Percentiles rank a stretch among this genome's conserved stretches.
Evolutionary conservation across 2,888 invertebrate genomes (phyloP).

Genomic region (Tolmerus cingulatus): DNA sequence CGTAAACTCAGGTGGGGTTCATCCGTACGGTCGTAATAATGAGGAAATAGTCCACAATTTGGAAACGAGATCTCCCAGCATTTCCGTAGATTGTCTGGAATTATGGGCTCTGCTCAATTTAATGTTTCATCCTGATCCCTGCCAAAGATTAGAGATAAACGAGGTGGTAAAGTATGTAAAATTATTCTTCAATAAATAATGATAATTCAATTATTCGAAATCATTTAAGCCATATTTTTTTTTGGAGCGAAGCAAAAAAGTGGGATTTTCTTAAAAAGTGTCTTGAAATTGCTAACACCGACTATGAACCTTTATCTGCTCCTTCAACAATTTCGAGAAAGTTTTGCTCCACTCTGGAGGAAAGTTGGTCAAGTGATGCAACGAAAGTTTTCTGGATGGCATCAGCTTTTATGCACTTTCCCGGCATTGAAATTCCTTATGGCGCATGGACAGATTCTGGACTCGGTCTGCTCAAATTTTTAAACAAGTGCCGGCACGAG

Average conservation of each 20-base stretch:
- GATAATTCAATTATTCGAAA: neutral
- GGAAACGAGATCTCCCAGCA: constrained; percentile 53
- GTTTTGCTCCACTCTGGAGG: constrained; percentile 8
- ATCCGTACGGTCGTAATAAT: constrained; percentile 60
- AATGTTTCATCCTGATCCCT: constrained; percentile 60
- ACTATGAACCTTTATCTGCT: neutral
- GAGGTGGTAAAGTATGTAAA: constrained; percentile 59
- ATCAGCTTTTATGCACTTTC: constrained; percentile 27
- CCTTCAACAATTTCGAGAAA: constrained; percentile 11
- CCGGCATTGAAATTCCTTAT: constrained; percentile 15
- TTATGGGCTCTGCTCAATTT: constrained; percentile 59
- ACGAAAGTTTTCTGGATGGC: constrained; percentile 34
- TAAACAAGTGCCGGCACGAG: constrained; percentile 28
- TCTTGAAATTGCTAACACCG: constrained; percentile 35
- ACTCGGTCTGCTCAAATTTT: constrained; percentile 37
- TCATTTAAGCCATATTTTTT: constrained; percentile 57
- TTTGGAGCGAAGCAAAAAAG: constrained; percentile 55
- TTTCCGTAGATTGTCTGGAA: constrained; percentile 55
- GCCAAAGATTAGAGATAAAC: constrained; percentile 58
- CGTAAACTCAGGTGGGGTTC: constrained; percentile 60
- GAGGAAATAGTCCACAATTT: constrained; percentile 59
- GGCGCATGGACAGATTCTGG: constrained; percentile 6
- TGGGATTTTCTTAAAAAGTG: constrained; percentile 53
- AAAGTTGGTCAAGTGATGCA: constrained; percentile 10
- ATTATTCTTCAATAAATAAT: neutral